Evolutionary conservation across 2,888 invertebrate genomes (phyloP).

Genomic region (Trimorus sp.): DNA sequence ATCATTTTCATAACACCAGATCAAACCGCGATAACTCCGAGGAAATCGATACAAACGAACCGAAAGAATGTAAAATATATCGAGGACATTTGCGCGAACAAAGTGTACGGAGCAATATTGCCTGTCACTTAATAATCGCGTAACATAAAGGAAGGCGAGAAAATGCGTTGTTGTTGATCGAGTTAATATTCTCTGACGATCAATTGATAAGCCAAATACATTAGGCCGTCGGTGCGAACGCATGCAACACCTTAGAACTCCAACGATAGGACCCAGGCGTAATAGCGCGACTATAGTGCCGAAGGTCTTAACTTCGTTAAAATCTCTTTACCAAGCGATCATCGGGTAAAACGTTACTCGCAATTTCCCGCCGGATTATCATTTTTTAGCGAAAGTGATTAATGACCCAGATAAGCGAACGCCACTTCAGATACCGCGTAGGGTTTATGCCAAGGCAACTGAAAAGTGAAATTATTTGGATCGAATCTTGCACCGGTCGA

Average conservation of each 20-base stretch:
- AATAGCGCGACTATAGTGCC: constrained; percentile 34
- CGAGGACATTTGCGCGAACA: too few species aligned
- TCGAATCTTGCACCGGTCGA: too few species aligned
- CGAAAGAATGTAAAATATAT: too few species aligned
- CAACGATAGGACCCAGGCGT: constrained; percentile 36
- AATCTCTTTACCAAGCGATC: constrained; percentile 44
- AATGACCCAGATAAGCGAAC: constrained; percentile 31
- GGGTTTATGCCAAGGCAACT: too few species aligned
- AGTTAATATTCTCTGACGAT: constrained; percentile 45
- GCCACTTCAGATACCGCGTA: constrained; percentile 4
- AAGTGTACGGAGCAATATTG: too few species aligned
- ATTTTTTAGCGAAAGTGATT: constrained; percentile 29
- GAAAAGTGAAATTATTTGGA: too few species aligned
- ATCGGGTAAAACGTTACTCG: constrained; percentile 34
- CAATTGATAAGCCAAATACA: constrained; percentile 55
- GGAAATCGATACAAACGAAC: too few species aligned
- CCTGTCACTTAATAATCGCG: not conserved
- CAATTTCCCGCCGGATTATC: constrained; percentile 34
- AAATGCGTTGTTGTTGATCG: constrained; percentile 43
- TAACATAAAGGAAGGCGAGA: constrained; percentile 25
- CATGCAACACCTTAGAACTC: constrained; percentile 45
- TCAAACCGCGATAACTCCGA: too few species aligned
- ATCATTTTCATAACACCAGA: too few species aligned
- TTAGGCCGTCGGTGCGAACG: constrained; percentile 34
- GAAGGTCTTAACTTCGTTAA: constrained; percentile 56